A percentile compares a stretch with the other conserved stretches of the same genome.
Evolutionary conservation across 1,140 invertebrate genomes (phyloP).

Genomic region (Anastrepha obliqua): DNA sequence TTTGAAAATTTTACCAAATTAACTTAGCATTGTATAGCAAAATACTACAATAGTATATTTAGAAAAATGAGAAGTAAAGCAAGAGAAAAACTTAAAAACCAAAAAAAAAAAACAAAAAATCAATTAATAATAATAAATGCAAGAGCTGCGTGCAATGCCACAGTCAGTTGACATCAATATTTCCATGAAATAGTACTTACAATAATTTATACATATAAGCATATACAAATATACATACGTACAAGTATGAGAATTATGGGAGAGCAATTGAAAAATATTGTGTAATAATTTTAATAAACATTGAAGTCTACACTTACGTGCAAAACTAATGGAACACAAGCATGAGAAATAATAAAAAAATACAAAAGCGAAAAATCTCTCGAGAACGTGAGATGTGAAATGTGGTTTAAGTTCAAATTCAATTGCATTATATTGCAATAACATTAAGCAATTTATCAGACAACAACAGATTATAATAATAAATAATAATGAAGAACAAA

Average conservation of each 20-base stretch:
- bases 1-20: background rate
- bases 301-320: constrained; percentile 58
- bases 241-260: constrained; percentile 17
- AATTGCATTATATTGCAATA: constrained; percentile 32
- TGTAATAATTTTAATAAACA: constrained; percentile 51
- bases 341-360: background rate
- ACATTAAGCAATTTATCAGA: constrained; percentile 50
- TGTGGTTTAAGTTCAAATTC: constrained; percentile 5
- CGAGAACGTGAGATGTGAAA: constrained; percentile 32
- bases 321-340: constrained; percentile 24
- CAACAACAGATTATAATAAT: background rate
- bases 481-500: constrained; percentile 44
- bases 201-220: constrained; percentile 52
- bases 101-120: constrained; percentile 29
- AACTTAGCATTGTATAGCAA: constrained; percentile 30
- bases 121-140: background rate
- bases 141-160: constrained; percentile 27
- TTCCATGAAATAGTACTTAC: constrained; percentile 57
- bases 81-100: constrained; percentile 37
- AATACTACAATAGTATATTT: constrained; percentile 41
- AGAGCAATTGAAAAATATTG: background rate
- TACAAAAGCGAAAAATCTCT: constrained; percentile 54
- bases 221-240: constrained; percentile 53
- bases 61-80: background rate
- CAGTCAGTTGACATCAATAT: constrained; percentile 59